These are phyloP conservation scores for Lycopodina hypogea DNA, from an alignment of 37 sponge, comb jelly and placozoan species.

Conservation along the genomic window DNA sequence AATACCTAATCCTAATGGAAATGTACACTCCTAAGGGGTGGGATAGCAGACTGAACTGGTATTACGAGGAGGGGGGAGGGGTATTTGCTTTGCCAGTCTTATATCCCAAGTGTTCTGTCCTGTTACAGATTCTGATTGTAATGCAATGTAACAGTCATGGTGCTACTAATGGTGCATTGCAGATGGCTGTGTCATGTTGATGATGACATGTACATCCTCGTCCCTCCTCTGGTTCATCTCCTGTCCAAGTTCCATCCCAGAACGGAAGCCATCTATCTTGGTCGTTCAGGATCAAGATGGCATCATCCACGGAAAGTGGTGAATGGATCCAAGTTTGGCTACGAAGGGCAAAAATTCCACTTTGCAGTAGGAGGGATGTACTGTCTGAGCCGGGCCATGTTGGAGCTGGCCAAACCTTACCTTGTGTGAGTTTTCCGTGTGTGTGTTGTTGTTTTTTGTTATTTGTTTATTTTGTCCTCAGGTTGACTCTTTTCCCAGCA, in stretches of 20 bases:
- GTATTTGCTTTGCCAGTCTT: too few relatives aligned
- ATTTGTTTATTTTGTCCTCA: too few relatives aligned
- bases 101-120: too few relatives aligned
- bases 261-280: slow-evolving; percentile 45
- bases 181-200: slow-evolving; percentile 67
- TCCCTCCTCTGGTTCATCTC: not conserved
- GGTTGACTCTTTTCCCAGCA: too few relatives aligned
- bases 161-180: not conserved
- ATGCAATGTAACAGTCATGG: too few relatives aligned
- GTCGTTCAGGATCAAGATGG: slow-evolving; percentile 49
- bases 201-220: slow-evolving; percentile 56
- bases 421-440: slow-evolving; percentile 37
- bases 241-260: slow-evolving; percentile 38
- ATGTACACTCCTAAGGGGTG: too few relatives aligned
- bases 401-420: slow-evolving; percentile 30
- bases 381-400: slow-evolving; percentile 56
- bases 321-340: slow-evolving; percentile 14
- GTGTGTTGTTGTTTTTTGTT: too few relatives aligned
- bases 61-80: too few relatives aligned
- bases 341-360: slow-evolving; percentile 23
- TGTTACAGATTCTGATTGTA: too few relatives aligned
- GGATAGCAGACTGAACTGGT: too few relatives aligned
- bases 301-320: slow-evolving; percentile 15
- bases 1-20: too few relatives aligned
- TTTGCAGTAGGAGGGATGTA: slow-evolving; percentile 71